These are phyloP conservation scores for Rutilus rutilus DNA, from an alignment of 2,113 vertebrate genomes.

Conservation along the genomic window DNA sequence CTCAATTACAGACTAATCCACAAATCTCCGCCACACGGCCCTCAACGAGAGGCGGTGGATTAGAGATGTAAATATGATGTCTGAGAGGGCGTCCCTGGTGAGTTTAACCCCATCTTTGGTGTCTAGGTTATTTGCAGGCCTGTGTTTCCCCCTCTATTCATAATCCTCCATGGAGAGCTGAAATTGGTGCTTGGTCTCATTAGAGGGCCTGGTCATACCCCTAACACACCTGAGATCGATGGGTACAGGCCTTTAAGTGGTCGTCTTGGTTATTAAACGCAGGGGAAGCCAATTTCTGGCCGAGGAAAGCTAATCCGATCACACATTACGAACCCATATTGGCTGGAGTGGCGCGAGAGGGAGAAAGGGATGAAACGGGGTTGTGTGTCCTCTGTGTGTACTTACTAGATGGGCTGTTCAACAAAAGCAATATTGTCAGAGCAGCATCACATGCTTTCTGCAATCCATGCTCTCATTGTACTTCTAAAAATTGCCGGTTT, in stretches of 20 bases:
- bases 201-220: constrained; percentile 56
- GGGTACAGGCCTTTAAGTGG: constrained; percentile 69
- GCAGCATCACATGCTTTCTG: constrained; percentile 24
- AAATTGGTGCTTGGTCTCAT: constrained; percentile 73
- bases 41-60: constrained; percentile 29
- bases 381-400: constrained; percentile 33
- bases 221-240: constrained; percentile 73
- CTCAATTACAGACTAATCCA: constrained; percentile 40
- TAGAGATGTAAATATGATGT: constrained; percentile 58
- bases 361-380: constrained; percentile 16
- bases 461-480: constrained; percentile 11
- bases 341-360: constrained; percentile 46
- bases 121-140: constrained; percentile 34
- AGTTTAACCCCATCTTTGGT: constrained; percentile 44
- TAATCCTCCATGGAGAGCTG: constrained; percentile 68
- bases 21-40: background rate
- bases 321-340: constrained; percentile 70
- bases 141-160: constrained; percentile 34
- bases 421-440: constrained; percentile 26
- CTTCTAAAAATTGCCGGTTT: background rate
- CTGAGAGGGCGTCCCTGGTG: constrained; percentile 44
- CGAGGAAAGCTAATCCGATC: constrained; percentile 71
- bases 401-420: background rate
- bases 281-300: constrained; percentile 67
- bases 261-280: constrained; percentile 74